phyloP scores from a whole-genome alignment of 2,797 vertebrate species.

The Squalus acanthias region DNA sequence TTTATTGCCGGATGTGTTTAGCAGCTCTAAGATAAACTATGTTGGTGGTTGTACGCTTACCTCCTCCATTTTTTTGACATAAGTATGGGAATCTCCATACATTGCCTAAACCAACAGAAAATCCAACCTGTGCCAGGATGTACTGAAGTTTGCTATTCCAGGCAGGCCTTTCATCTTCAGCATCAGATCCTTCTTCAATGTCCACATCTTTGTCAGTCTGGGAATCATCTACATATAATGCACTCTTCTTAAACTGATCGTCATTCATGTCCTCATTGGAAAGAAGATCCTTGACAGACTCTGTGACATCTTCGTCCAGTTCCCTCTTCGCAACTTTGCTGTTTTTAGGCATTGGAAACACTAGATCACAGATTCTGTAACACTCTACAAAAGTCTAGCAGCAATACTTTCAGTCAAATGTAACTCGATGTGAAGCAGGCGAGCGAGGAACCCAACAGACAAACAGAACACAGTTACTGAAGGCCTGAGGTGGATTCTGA shows the following conservation, averaged over 20 bases:
- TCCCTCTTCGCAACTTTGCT: conserved; percentile 92
- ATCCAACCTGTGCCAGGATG: conserved; percentile 95
- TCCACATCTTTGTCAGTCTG: conserved; percentile 64
- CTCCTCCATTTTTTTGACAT: conserved; percentile 97
- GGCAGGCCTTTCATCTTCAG: conserved; percentile 80
- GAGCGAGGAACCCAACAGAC: not conserved
- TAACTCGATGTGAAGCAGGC: conserved; percentile 40
- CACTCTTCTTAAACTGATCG: conserved; percentile 87
- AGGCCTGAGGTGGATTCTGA: conserved; percentile 32
- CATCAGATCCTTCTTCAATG: conserved; percentile 64
- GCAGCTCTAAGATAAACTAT: not conserved
- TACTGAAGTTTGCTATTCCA: conserved; percentile 98
- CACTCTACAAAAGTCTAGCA: not conserved
- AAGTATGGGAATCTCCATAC: conserved; percentile 97
- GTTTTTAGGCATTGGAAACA: conserved; percentile 91
- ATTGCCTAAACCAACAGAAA: conserved; percentile 95
- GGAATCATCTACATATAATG: conserved; percentile 73
- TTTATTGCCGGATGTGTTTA: not conserved
- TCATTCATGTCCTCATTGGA: conserved; percentile 89
- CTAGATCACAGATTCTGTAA: not conserved
- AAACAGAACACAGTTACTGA: conserved; percentile 35
- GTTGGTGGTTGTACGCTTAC: conserved; percentile 63
- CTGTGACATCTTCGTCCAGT: conserved; percentile 90
- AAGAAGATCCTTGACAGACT: conserved; percentile 91
- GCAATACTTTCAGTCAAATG: conserved; percentile 33